Evolutionary conservation across 2,797 vertebrate species (phyloP), one percentile per base, ranked within the genome.

Genomic region (Malacoctenus gilli): DNA sequence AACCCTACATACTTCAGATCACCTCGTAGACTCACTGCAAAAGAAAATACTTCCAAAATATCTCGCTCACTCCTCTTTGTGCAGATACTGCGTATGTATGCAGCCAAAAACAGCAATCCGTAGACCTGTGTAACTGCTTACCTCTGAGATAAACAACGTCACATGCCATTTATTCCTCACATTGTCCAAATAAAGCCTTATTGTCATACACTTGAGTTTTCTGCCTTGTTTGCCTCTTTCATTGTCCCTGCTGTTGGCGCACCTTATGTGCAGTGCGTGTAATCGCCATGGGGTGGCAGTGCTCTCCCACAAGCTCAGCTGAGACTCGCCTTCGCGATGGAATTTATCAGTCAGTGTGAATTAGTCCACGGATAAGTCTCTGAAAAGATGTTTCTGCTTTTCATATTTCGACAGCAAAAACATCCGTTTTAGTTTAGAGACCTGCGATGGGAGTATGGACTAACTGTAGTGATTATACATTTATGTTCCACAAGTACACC

Each of bases 161-260:
- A 77, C 53, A 58, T 70, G 50, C 36, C 70, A 68, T 79, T 54
- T 78, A 59, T 54, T 80, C 75, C 64, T 81, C 57, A 82, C 80
- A 73, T 75, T 44, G 55, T 79, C 38, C 72, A 92, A 28, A 89
- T 91, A 91, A 92, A 91, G 76, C 75, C 66, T 77, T 82, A 86
- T 68, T 68, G 72, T 85, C 84, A 85, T 74, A 73, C 52, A 72
- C 22, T 22, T 21, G n/a, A 7, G 16, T 1, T 18, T 68, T 3
- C 60, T 36, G 9, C n/a, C 66, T 28, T 47, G 11, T 42, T 54
- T 8, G 25, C 13, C 14, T 10, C 12, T 11, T 12, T 32, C 30
- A 8, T 4, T 28, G 6, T 28, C 9, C 9, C 9, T 28, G 6
- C 9, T 28, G 8, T 4, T 5, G 1, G 8, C 57, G 8, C 39